Conservation (phyloP, 2,888 invertebrate species). For the Blastobasis adustella region DNA sequence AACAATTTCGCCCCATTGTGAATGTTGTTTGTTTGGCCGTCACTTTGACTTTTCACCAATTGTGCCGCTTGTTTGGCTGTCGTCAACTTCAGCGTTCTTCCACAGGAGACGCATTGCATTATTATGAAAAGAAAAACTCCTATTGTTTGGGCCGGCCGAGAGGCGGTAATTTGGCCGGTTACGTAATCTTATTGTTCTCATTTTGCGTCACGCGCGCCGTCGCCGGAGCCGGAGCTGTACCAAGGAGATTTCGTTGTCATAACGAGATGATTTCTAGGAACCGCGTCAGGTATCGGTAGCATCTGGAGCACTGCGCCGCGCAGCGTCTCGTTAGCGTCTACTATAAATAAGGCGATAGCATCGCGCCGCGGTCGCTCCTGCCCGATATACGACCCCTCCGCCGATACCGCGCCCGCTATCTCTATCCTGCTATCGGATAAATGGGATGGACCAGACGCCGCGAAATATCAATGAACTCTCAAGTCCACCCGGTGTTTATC, state of each 20-base stretch:
- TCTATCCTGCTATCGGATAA: conserved; percentile 2
- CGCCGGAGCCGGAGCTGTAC: no score
- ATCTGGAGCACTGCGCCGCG: no score
- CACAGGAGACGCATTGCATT: conserved; percentile 21
- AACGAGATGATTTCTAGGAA: conserved; percentile 24
- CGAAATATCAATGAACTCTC: no score
- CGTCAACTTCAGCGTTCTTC: conserved; percentile 33
- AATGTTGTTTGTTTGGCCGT: conserved; percentile 30
- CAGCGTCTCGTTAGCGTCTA: conserved; percentile 48
- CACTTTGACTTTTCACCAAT: conserved; percentile 48
- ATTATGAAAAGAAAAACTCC: conserved; percentile 20
- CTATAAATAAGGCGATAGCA: conserved; percentile 58
- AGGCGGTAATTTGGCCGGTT: conserved; percentile 17
- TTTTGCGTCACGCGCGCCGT: conserved; percentile 4
- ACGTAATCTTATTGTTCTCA: conserved; percentile 22
- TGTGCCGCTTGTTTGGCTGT: conserved; percentile 35
- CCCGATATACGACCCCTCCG: conserved; percentile 1
- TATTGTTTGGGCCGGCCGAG: conserved; percentile 14
- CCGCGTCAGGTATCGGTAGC: background rate
- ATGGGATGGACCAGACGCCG: no score
- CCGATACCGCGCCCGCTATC: conserved; percentile 8
- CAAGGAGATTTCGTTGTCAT: conserved; percentile 16
- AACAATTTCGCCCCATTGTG: conserved; percentile 46
- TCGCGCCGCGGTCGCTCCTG: conserved; percentile 28
- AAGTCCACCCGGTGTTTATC: no score